A percentile compares a stretch with the other conserved stretches of the same genome.
These are phyloP conservation scores for Oeneis ivallda DNA, from an alignment of 2,888 invertebrate genomes.

Conservation along the genomic window DNA sequence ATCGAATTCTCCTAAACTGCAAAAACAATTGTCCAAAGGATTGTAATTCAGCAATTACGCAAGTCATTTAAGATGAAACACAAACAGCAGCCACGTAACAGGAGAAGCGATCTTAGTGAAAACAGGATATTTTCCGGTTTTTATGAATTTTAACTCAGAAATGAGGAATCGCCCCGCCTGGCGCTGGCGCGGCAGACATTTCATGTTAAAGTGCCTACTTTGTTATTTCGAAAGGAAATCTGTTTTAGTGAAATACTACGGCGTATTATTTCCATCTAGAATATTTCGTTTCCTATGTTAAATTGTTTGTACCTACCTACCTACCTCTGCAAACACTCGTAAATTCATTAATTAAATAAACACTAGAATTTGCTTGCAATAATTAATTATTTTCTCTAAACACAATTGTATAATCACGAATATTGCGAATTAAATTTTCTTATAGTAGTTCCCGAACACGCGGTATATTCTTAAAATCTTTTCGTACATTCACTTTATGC, in stretches of 20 bases:
- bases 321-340: conserved; percentile 1
- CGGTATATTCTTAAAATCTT: too few relatives aligned
- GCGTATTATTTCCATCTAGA: conserved; percentile 24
- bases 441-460: too few relatives aligned
- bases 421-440: too few relatives aligned
- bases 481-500: too few relatives aligned
- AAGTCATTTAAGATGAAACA: neutral
- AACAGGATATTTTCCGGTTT: conserved; percentile 23
- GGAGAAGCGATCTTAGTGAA: conserved; percentile 14
- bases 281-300: conserved; percentile 15
- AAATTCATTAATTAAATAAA: neutral
- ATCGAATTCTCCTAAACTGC: too few relatives aligned
- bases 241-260: conserved; percentile 39
- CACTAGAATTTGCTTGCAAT: neutral
- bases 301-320: conserved; percentile 12
- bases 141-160: conserved; percentile 39
- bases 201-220: conserved; percentile 40
- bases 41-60: neutral
- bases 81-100: neutral
- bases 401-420: too few relatives aligned
- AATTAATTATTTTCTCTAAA: too few relatives aligned
- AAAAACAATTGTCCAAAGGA: too few relatives aligned
- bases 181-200: conserved; percentile 39
- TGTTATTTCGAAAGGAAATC: conserved; percentile 42
- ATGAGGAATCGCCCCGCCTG: conserved; percentile 36